Evolutionary conservation across 2,888 invertebrate genomes (phyloP), one percentile per base, ranked within the genome.

Genomic region (Drosophila neutralis): DNA sequence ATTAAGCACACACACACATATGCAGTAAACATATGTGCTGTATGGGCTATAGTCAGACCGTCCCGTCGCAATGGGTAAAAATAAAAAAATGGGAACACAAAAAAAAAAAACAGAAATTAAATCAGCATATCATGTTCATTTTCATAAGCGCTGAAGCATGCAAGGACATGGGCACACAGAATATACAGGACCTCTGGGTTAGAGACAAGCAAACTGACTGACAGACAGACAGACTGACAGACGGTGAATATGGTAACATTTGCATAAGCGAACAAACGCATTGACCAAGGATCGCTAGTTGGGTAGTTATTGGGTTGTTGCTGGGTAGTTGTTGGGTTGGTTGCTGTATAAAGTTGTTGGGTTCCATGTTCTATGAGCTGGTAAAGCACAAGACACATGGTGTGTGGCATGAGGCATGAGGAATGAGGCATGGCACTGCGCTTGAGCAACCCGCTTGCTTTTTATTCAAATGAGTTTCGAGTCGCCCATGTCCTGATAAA

Each of bases 121-220:
- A 87, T 87, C 85, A 82, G 76, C 85, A 84, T 84, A 90, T 87
- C 89, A 90, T 89, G 86, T 83, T 83, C 84, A 88, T 83, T 87
- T 87, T 79, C 78, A 76, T 78, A 83, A 76, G 80, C 90, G 82
- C 70, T 86, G 78, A 90, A 80, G 83, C 89, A 87, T 90, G 82
- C 83, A 83, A 80, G 75, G 73, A 78, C 72, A 59, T 67, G 52
- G 63, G 61, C 64, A 51, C 42, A 68, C 11, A 57, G 45, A 59
- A 53, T 38, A 63, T 40, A 57, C 54, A 66, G 65, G 62, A 75
- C 58, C 60, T 56, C 42, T 33, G 35, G 53, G 38, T 36, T 36
- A 11, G 27, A 27, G n/a, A n/a, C 18, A 54, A 21, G 10, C 31
- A 53, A 54, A 58, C 45, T 53, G 49, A 63, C 53, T 54, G 42